Conservation (phyloP, 2,888 invertebrate genomes). For the Lepas anatifera region DNA sequence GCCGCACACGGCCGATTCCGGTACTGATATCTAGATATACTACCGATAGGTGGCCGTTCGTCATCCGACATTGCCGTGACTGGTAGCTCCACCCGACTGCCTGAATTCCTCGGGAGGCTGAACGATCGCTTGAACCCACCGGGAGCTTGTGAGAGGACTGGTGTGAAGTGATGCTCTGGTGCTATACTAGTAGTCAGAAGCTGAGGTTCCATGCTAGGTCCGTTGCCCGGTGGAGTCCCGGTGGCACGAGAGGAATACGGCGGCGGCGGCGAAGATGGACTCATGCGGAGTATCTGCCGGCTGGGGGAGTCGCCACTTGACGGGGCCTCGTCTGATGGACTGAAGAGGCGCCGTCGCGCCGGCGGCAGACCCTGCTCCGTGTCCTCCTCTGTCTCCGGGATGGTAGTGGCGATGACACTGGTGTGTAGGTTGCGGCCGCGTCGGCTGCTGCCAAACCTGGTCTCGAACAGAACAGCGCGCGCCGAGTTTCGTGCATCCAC, state of each 20-base stretch:
- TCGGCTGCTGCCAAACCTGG: conserved; percentile 24
- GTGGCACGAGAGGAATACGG: neutral
- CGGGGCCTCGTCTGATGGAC: neutral
- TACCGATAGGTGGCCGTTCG: conserved; percentile 9
- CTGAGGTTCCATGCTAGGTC: too few species aligned
- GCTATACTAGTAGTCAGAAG: too few species aligned
- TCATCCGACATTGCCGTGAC: neutral
- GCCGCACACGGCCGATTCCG: neutral
- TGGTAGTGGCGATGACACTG: conserved; percentile 72
- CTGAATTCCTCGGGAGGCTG: neutral
- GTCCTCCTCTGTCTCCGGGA: conserved; percentile 48
- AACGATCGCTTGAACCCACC: neutral
- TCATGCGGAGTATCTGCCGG: neutral
- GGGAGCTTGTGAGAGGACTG: neutral
- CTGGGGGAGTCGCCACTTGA: neutral
- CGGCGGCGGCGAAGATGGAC: conserved; percentile 3
- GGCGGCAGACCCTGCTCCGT: conserved; percentile 18
- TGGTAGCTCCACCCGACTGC: neutral
- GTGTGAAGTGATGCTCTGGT: neutral
- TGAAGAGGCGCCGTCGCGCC: neutral
- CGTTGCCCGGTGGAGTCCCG: too few species aligned
- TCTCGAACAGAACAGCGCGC: conserved; percentile 25
- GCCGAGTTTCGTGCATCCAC: conserved; percentile 35
- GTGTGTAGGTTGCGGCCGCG: conserved; percentile 44
- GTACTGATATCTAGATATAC: neutral